Conservation (phyloP, 2,113 vertebrate species). For the Aix galericulata region DNA sequence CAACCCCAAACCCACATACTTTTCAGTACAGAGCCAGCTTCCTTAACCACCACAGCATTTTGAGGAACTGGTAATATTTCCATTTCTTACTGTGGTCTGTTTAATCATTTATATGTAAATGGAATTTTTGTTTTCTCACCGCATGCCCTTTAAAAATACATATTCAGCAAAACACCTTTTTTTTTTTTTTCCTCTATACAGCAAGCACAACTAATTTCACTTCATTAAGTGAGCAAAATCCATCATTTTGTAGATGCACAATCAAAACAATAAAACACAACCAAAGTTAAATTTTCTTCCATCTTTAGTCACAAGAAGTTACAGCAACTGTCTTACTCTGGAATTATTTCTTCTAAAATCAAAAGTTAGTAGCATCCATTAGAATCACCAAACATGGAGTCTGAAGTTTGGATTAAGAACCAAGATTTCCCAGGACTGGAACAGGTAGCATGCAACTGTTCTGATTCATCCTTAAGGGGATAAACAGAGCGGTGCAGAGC, state of each 20-base stretch:
- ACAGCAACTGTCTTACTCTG: not conserved
- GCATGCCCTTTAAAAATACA: conserved; percentile 51
- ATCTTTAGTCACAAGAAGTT: not conserved
- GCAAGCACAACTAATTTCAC: conserved; percentile 60
- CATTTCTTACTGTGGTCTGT: conserved; percentile 1
- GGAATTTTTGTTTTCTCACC: conserved; percentile 44
- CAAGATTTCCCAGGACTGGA: not conserved
- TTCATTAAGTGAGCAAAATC: conserved; percentile 59
- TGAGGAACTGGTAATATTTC: conserved; percentile 31
- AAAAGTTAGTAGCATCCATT: not conserved
- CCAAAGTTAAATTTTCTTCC: conserved; percentile 13
- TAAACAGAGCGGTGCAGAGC: not conserved
- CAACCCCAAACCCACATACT: not conserved
- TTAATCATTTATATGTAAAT: conserved; percentile 34
- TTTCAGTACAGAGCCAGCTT: conserved; percentile 16
- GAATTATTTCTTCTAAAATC: not conserved
- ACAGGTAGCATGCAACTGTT: not conserved
- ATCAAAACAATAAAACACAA: conserved; percentile 55
- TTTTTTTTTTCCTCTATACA: not conserved
- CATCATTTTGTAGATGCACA: conserved; percentile 20
- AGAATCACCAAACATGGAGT: not conserved
- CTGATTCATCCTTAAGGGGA: not conserved
- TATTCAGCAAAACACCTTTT: conserved; percentile 45
- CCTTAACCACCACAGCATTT: conserved; percentile 34
- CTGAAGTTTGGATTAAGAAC: not conserved